Conservation (phyloP, 2,113 vertebrate species). For the Cathartes aura region DNA sequence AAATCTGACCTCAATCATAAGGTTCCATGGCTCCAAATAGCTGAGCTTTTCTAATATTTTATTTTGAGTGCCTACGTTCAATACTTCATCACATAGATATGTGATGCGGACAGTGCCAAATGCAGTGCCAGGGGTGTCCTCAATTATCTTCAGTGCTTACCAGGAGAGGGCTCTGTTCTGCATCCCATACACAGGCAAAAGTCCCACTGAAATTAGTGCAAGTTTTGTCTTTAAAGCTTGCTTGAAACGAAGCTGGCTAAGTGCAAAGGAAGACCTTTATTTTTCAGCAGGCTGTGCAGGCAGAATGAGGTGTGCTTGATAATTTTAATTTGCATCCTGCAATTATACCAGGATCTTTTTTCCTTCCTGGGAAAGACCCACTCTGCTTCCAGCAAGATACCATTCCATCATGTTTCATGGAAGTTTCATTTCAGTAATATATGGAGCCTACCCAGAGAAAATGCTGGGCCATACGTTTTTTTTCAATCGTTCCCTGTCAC, state of each 20-base stretch:
- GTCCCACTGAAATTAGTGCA: background rate
- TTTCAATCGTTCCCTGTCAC: background rate
- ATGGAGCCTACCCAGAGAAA: background rate
- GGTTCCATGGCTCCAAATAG: constrained; percentile 27
- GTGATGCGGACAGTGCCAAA: constrained; percentile 22
- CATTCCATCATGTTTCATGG: background rate
- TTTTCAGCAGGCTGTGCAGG: background rate
- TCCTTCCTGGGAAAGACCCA: background rate
- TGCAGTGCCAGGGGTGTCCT: constrained; percentile 41
- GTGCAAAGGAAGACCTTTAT: background rate
- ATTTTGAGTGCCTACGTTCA: constrained; percentile 15
- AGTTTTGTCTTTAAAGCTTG: background rate
- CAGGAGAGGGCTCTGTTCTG: constrained; percentile 45
- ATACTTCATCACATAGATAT: constrained; percentile 49
- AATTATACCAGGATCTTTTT: background rate
- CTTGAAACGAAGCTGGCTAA: background rate
- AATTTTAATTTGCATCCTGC: background rate
- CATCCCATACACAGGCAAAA: background rate
- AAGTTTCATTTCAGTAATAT: background rate
- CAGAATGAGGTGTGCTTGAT: background rate
- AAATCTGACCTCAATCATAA: constrained; percentile 57
- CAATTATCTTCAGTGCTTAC: background rate
- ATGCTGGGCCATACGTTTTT: no score
- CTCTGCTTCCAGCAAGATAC: background rate
- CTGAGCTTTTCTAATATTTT: constrained; percentile 48